Base-by-base conservation (phyloP, 2,113 vertebrate genomes). In the Tetrao urogallus region DNA sequence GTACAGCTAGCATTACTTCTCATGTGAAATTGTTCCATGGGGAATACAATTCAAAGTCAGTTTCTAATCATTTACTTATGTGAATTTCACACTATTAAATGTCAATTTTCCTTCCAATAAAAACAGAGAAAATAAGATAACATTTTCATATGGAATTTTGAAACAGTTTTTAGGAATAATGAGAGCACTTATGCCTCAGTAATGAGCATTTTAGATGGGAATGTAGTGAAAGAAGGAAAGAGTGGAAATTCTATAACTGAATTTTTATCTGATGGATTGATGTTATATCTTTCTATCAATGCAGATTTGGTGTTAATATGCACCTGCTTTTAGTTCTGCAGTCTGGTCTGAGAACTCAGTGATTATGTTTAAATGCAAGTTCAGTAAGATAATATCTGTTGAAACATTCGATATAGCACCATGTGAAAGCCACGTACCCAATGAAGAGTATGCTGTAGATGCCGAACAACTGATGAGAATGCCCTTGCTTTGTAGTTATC, bases 351-450 rank as follows among this genome's bases (percentile, higher is more conserved):
- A 75, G 81, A 74, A 11, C 11, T 48, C 10, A 7, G 15, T 28
- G 38, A 17, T 63, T 19, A 66, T 24, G 6, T 80, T 80, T 82
- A n/a, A 65, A n/a, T 66, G 28, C 14, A 75, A 63, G 67, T 65
- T 22, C 1, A 0, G 1, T 48, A 18, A 4, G 13, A 3, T 24
- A 17, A 9, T 58, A 30, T n/a, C 25, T 69, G 87, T 72, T 1
- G 4, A 66, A 65, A 48, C 22, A 10, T 2, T 40, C 28, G 47
- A 30, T 27, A 2, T 7, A 47, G 30, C 40, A 28, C 36, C 43
- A 43, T 27, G 5, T 30, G 82, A 72, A 79, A 91, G 54, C 61
- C 15, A 1, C 9, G 10, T 60, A n/a, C 38, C 10, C 43, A 78
- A 21, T 40, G 42, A 52, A 56, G 28, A 47, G 15, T 58, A 32